Base-by-base conservation (phyloP, 2,797 vertebrate species). In the Hippoglossus hippoglossus region DNA sequence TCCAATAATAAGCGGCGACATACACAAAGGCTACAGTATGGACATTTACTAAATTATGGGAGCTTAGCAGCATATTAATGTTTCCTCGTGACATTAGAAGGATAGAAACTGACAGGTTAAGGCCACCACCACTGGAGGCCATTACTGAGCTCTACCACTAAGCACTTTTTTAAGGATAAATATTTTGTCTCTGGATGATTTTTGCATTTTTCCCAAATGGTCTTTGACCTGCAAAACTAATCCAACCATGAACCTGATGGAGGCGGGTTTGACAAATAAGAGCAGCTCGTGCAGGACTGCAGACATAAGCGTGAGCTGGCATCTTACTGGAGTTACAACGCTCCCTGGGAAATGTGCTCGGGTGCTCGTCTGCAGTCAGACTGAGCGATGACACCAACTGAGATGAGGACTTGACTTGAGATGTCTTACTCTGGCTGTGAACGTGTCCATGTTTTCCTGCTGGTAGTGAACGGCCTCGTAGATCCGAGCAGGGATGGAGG, bases 391-490 rank as follows among this genome's bases (percentile, higher is more conserved):
- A 46, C 39, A 51, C 12, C 21, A 49, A 59, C 26, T 7, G 52
- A 16, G 52, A 26, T 5, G 25, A 26, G 3, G 15, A 54, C 54
- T 16, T 3, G 28, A 58, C 19, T 13, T 6, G 47, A 65, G 19
- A 1, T 7, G 0, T 67, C 61, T 49, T 83, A 97, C 97, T 92
- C 96, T 97, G 67, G 94, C 85, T 0, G 93, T 95, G 86, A 97
- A 93, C 0, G 92, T 65, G 18, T 96, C 95, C 78, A 91, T 95
- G 93, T 95, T 97, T 61, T 97, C 95, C 73, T 96, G 95, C 64
- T 97, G 87, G 85, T 94, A 89, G 5, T 71, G 91, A 75, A 98
- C 90, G 10, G 96, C 97, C 70, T 97, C 96, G 0, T 95, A 94
- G 54, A 98, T 95, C 71, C 93, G 95, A 58, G 88, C 13, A 4